Percentiles rank a stretch among this genome's conserved stretches.
Evolutionary conservation across 2,113 vertebrate genomes (phyloP).

Genomic region (Gnathonemus longibarbis): DNA sequence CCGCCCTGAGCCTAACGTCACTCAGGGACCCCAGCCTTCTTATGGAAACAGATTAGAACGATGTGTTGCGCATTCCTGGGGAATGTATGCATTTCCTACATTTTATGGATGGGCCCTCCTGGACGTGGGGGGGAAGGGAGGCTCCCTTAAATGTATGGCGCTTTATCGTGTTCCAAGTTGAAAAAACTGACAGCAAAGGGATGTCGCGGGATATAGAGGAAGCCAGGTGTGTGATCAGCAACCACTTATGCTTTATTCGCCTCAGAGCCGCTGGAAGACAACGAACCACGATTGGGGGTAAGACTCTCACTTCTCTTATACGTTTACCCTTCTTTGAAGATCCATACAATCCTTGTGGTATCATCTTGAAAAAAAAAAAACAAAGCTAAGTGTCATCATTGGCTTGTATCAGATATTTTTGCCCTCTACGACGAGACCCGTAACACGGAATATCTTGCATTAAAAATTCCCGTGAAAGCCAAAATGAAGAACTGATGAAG

Average conservation of each 20-base stretch:
- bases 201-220: neutral
- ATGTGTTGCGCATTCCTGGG: conserved; percentile 9
- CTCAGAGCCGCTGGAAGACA: neutral
- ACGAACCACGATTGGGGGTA: neutral
- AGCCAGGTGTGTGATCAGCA: neutral
- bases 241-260: neutral
- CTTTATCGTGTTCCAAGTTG: neutral
- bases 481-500: neutral
- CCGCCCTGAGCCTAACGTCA: neutral
- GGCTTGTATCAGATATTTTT: neutral
- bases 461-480: neutral
- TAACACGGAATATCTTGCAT: neutral
- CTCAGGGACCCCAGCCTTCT: neutral
- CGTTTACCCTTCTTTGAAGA: neutral
- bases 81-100: conserved; percentile 16
- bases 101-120: neutral
- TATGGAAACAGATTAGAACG: neutral
- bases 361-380: neutral
- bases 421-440: neutral
- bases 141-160: neutral
- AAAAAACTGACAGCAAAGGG: neutral
- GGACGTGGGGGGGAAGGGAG: neutral
- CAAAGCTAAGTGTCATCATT: neutral
- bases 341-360: neutral
- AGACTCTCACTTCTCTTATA: neutral